phyloP scores from a whole-genome alignment of 2,888 invertebrate genomes.

The Theristus sp. region DNA sequence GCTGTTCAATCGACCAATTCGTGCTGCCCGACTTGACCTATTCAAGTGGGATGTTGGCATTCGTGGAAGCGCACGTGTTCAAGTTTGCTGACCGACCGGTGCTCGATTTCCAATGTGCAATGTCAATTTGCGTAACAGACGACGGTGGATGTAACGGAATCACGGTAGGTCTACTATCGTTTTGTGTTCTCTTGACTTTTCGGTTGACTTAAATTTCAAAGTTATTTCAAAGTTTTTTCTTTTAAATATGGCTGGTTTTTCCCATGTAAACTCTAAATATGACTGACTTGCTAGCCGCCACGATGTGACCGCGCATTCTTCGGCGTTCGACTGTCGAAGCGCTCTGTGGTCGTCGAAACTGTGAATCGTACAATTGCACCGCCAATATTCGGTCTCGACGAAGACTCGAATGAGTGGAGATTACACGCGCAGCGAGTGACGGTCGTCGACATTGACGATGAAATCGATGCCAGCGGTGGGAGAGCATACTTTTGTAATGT shows the following conservation, averaged over 20 bases:
- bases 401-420: constrained; percentile 9
- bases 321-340: background rate
- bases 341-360: background rate
- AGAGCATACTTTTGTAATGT: background rate
- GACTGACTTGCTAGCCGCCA: constrained; percentile 2
- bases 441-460: constrained; percentile 18
- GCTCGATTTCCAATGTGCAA: constrained; percentile 19
- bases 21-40: constrained; percentile 21
- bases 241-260: background rate
- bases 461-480: constrained; percentile 2
- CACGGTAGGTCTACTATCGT: constrained; percentile 3
- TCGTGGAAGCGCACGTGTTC: constrained; percentile 18
- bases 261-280: constrained; percentile 14
- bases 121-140: constrained; percentile 16
- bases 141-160: constrained; percentile 16
- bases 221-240: background rate
- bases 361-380: background rate
- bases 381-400: background rate
- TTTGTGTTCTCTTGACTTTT: too few species aligned
- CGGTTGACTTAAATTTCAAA: too few species aligned
- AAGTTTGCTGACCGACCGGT: constrained; percentile 19
- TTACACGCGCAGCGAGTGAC: constrained; percentile 20
- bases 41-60: constrained; percentile 12
- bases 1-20: constrained; percentile 10
- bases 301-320: background rate